Conservation (phyloP, 2,113 vertebrate species). For the Nothoprocta pentlandii region DNA sequence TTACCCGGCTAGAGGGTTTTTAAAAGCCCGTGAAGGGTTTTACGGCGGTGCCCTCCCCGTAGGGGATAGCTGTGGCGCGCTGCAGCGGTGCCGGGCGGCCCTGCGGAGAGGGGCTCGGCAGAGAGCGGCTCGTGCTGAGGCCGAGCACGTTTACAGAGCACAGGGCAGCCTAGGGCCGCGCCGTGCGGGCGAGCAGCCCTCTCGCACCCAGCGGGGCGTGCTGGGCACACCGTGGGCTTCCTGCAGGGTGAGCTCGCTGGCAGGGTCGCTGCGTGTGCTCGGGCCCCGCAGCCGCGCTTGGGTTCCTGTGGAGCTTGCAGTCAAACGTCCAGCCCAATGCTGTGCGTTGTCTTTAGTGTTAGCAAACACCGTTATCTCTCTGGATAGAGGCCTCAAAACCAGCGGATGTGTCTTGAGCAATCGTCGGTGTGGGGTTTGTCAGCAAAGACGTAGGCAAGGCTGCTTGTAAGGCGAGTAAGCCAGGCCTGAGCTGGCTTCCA, state of each 20-base stretch:
- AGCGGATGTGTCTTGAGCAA: background rate
- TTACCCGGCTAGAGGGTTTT: fast-evolving
- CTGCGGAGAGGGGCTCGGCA: background rate
- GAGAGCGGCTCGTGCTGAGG: background rate
- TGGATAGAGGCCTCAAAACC: background rate
- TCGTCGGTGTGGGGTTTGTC: background rate
- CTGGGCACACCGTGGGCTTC: background rate
- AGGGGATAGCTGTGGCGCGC: fast-evolving
- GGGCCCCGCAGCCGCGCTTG: background rate
- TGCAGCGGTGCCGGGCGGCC: fast-evolving
- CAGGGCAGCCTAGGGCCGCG: background rate
- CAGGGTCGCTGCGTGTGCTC: background rate
- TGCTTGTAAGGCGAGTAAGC: background rate
- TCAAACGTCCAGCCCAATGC: too few species aligned
- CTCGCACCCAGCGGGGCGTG: too few species aligned
- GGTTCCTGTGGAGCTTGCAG: background rate
- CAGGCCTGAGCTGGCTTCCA: background rate
- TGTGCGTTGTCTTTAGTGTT: background rate
- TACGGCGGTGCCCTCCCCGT: too few species aligned
- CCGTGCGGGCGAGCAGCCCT: too few species aligned
- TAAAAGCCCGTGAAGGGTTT: background rate
- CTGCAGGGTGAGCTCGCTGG: too few species aligned
- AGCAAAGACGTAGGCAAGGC: background rate
- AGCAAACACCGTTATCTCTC: background rate
- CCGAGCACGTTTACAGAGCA: background rate